Base-by-base conservation (phyloP, 2,888 invertebrate genomes). In the Autographa gamma region DNA sequence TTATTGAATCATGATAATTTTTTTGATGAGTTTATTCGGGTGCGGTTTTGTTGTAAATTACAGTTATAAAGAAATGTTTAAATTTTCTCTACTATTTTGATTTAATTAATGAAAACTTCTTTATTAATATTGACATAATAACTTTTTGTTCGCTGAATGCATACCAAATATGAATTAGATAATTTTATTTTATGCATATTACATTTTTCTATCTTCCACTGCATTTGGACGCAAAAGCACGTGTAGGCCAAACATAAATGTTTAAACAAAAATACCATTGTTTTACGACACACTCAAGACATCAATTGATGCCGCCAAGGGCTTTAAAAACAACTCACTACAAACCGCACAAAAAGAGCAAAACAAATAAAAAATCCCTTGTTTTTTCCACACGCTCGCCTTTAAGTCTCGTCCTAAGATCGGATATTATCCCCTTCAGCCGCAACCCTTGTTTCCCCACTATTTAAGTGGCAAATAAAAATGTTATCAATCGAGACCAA, bases 381-480 rank as follows among this genome's bases (percentile, higher is more conserved):
- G 69, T 56, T 70, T 79, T 81, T 81, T 79, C 75, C 69, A 74
- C 70, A 72, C 68, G 64, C 70, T 74, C 73, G 77, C 77, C 76
- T 81, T 76, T 77, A 81, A 83, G 73, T 83, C 81, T 38, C 77
- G 73, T 81, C 71, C 77, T 83, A 81, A 86, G 87, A 87, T 86
- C 85, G 85, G 81, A 81, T 84, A 84, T 82, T 81, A 87, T 86
- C 83, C 85, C 77, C 82, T 85, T 85, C 85, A 85, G 83, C 82
- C 82, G 73, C 83, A 79, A 79, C 83, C 87, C 86, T 86, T 87
- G 85, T 87, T 86, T 87, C 84, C 80, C 83, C 85, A 83, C 84
- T 83, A 86, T 88, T 88, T 84, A 87, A 88, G 89, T 87, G 88
- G 87, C 86, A 88, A 89, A 90, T 89, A 91, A 91, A 89, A 90